A percentile compares a stretch with the other conserved stretches of the same genome.
Evolutionary conservation across 2,888 invertebrate species (phyloP).

Genomic region (Crocallis elinguaria): DNA sequence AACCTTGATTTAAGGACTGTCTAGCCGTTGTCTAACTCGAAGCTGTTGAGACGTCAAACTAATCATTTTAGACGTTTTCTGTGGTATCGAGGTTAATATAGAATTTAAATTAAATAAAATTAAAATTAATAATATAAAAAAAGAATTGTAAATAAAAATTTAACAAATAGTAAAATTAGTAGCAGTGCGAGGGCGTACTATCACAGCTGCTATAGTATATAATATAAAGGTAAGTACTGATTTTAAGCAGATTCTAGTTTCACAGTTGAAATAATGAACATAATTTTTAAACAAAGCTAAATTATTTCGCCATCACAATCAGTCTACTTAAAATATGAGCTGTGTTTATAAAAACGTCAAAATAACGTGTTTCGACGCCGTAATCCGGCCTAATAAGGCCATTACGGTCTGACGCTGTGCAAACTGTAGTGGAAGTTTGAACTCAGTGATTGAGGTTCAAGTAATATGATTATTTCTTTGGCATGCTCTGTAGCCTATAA

Average conservation of each 20-base stretch:
- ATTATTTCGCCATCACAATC: background rate
- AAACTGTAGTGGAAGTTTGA: background rate
- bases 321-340: conserved; percentile 3
- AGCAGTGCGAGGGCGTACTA: no score
- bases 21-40: no score
- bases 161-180: no score
- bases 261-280: background rate
- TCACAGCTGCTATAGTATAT: background rate
- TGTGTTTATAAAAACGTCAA: conserved; percentile 2
- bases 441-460: background rate
- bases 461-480: no score
- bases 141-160: no score
- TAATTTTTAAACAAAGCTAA: background rate
- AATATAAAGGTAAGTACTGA: background rate
- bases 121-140: no score
- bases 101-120: no score
- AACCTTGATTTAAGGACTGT: no score
- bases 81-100: no score
- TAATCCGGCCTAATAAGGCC: conserved; percentile 19
- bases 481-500: no score
- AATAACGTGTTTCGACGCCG: conserved; percentile 9
- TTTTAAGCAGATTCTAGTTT: background rate
- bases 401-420: conserved; percentile 8
- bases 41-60: no score
- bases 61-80: no score